Conservation (phyloP, 2,113 vertebrate species). For the Peromyscus leucopus region DNA sequence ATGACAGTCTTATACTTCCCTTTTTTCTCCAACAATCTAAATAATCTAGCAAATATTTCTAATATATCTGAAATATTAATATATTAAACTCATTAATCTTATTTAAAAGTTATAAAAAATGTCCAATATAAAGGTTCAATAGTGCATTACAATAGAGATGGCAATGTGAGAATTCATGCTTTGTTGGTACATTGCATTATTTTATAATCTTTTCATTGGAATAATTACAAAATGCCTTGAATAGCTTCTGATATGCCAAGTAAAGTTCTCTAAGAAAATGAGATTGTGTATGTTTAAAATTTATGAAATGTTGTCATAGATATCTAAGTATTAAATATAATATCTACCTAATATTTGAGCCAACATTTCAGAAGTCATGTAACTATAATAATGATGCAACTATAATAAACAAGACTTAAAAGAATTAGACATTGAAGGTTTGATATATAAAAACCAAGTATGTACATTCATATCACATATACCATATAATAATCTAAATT, state of each 20-base stretch:
- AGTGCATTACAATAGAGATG: neutral
- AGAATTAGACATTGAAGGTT: neutral
- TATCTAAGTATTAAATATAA: neutral
- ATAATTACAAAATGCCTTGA: neutral
- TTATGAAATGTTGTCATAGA: neutral
- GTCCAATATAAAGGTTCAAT: fast-evolving
- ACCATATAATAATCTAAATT: neutral
- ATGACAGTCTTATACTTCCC: too few relatives aligned
- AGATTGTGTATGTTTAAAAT: neutral
- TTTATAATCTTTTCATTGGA: neutral
- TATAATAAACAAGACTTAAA: neutral
- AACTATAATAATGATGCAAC: neutral
- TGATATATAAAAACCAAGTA: neutral
- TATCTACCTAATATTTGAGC: neutral
- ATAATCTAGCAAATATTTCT: neutral
- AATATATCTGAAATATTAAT: neutral
- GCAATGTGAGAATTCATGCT: neutral
- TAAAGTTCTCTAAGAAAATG: neutral
- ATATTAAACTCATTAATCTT: neutral
- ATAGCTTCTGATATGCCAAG: neutral
- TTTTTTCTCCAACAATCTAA: neutral
- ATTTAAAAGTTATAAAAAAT: neutral
- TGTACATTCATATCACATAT: neutral
- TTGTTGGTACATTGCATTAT: neutral
- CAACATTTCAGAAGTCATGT: neutral